Conservation (phyloP, 2,113 vertebrate species). For the Amphiprion ocellaris region DNA sequence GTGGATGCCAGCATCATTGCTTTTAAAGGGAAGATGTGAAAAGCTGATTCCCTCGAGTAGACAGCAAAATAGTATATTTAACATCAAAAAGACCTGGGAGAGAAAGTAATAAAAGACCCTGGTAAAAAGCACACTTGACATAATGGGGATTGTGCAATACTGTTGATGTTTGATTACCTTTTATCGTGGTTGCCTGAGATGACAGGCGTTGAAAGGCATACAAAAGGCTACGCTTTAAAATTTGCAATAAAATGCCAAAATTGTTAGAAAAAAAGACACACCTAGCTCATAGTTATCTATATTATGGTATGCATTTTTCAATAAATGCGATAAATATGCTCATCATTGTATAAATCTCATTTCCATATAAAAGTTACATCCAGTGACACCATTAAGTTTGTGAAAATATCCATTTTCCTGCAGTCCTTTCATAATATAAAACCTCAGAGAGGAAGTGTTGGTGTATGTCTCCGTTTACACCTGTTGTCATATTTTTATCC, state of each 20-base stretch:
- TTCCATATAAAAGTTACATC: slow-evolving; percentile 5
- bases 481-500: slow-evolving; percentile 28
- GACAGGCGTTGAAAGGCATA: slow-evolving; percentile 6
- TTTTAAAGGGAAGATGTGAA: slow-evolving; percentile 32
- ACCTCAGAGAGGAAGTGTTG: slow-evolving; percentile 10
- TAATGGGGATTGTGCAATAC: slow-evolving; percentile 29
- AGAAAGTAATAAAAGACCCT: slow-evolving; percentile 43
- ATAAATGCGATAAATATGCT: slow-evolving; percentile 11
- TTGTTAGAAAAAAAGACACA: neutral
- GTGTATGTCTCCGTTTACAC: slow-evolving; percentile 20
- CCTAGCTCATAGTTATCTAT: neutral
- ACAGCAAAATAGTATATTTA: slow-evolving; percentile 52
- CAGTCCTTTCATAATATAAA: slow-evolving; percentile 7
- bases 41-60: slow-evolving; percentile 43
- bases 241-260: neutral
- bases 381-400: slow-evolving; percentile 24
- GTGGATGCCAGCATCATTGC: slow-evolving; percentile 34
- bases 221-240: slow-evolving; percentile 23
- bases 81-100: slow-evolving; percentile 43
- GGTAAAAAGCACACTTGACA: slow-evolving; percentile 27
- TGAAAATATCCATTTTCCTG: slow-evolving; percentile 4
- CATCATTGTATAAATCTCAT: slow-evolving; percentile 8
- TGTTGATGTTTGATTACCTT: slow-evolving; percentile 43
- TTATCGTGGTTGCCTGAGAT: slow-evolving; percentile 38
- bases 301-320: slow-evolving; percentile 18